Evolutionary conservation across 2,797 vertebrate genomes (phyloP).

Genomic region (Xenentodon cancila): DNA sequence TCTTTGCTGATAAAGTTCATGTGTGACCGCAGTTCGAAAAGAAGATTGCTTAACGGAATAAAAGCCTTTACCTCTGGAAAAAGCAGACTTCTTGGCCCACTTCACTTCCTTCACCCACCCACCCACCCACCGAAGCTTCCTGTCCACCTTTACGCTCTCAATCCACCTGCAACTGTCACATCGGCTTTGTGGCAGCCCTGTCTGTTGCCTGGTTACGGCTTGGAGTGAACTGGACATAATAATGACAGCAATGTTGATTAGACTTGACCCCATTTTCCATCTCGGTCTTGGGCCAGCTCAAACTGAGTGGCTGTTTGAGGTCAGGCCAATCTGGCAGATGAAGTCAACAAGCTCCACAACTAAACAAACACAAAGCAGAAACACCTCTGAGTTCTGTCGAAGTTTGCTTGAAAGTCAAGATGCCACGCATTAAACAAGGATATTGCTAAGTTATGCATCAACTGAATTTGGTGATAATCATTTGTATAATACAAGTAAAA

Average conservation of each 20-base stretch:
- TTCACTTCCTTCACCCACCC: slow-evolving; percentile 6
- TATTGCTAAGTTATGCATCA: not conserved
- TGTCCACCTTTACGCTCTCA: slow-evolving; percentile 48
- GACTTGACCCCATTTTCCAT: slow-evolving; percentile 72
- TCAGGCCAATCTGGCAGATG: slow-evolving; percentile 57
- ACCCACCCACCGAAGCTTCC: slow-evolving; percentile 37
- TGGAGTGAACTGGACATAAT: slow-evolving; percentile 73
- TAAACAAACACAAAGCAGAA: slow-evolving; percentile 38
- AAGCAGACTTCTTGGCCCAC: slow-evolving; percentile 33
- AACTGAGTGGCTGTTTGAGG: slow-evolving; percentile 75
- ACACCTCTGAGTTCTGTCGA: slow-evolving; percentile 1
- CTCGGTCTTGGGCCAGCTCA: slow-evolving; percentile 59
- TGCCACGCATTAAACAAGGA: not conserved
- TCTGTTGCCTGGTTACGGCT: slow-evolving; percentile 77
- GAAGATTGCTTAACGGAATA: slow-evolving; percentile 33
- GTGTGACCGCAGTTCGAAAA: slow-evolving; percentile 21
- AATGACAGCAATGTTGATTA: slow-evolving; percentile 76
- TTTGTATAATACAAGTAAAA: not conserved
- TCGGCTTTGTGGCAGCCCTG: slow-evolving; percentile 60
- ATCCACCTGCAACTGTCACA: slow-evolving; percentile 74
- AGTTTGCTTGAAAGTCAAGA: slow-evolving; percentile 10
- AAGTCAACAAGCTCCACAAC: slow-evolving; percentile 43
- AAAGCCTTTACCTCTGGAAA: slow-evolving; percentile 48
- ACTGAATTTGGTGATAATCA: not conserved
- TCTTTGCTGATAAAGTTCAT: too few species aligned